A percentile compares a stretch with the other conserved stretches of the same genome.
These are phyloP conservation scores for Leucania comma DNA, from an alignment of 2,888 invertebrate genomes.

Conservation along the genomic window DNA sequence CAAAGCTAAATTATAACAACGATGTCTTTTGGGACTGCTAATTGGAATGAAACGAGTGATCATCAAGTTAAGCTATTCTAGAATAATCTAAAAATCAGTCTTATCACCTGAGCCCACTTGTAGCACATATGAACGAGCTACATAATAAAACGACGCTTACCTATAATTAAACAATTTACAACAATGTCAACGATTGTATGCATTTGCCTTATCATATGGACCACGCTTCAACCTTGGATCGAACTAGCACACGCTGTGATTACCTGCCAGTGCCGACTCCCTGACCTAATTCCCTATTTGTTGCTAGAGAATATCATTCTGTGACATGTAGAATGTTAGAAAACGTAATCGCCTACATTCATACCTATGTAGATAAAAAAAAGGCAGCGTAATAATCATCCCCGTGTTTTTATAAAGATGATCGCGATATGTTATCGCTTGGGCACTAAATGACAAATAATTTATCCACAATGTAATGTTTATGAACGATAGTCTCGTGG, in stretches of 20 bases:
- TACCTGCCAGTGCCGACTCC: conserved; percentile 76
- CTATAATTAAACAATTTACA: conserved; percentile 63
- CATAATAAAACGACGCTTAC: conserved; percentile 50
- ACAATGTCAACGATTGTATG: conserved; percentile 66
- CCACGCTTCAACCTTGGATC: conserved; percentile 75
- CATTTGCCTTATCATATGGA: conserved; percentile 69
- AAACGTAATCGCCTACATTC: neutral
- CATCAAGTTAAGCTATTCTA: conserved; percentile 6
- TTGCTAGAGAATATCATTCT: conserved; percentile 63
- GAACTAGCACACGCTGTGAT: conserved; percentile 75
- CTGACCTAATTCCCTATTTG: conserved; percentile 82
- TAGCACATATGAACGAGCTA: conserved; percentile 30
- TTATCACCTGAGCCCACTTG: conserved; percentile 2
- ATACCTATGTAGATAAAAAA: neutral
- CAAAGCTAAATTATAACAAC: neutral
- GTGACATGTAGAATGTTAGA: conserved; percentile 21
- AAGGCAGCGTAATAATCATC: neutral
- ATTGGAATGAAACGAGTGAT: too few species aligned
- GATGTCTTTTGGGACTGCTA: neutral
- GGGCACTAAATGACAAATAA: neutral
- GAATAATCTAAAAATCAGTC: conserved; percentile 8
- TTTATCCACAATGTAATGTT: neutral
- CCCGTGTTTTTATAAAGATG: neutral
- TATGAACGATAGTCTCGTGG: neutral
- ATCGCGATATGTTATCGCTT: neutral